Base-by-base conservation (phyloP, 2,113 vertebrate genomes). In the Himantopus leucocephalus region DNA sequence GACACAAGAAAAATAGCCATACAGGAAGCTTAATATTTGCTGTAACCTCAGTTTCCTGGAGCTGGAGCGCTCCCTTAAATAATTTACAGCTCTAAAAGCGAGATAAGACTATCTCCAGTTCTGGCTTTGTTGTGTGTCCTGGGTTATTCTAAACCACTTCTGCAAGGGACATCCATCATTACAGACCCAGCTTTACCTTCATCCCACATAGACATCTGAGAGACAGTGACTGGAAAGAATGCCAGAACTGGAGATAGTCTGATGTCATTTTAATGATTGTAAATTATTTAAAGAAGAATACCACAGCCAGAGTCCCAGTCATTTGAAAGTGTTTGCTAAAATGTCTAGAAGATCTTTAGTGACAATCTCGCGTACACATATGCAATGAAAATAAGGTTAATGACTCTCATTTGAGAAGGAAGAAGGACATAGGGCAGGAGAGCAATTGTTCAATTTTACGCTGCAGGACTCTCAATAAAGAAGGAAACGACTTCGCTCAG, bases 11-110 rank as follows among this genome's bases (percentile, higher is more conserved):
- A 96, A 96, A 97, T 92, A 96, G 89, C 63, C 55, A 83, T 92
- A 92, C 92, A 97, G 96, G 95, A 97, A 97, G 93, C 95, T 95
- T 96, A 96, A 91, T 95, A 94, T 92, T 96, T 97, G 91, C 94
- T 56, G 78, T 85, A 97, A 97, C 95, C 95, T 95, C 96, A 91
- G 96, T 84, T 97, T 97, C 95, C 95, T 95, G 96, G 89, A 95
- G 95, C 84, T 94, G 78, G 71, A 93, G 62, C 8, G 0, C 85
- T 96, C 92, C 79, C 85, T 95, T 97, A 96, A 96, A 97, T 96
- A 97, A 97, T 97, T 95, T 94, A 97, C 93, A 93, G 86, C 80
- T 92, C 95, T 96, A 77, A 94, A 96, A 93, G 78, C 59, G 78
- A 97, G 96, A 97, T 96, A 97, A 97, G 94, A 79, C 91, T 96